Conservation (phyloP, 2,888 invertebrate genomes). For the Morinoia aosen region DNA sequence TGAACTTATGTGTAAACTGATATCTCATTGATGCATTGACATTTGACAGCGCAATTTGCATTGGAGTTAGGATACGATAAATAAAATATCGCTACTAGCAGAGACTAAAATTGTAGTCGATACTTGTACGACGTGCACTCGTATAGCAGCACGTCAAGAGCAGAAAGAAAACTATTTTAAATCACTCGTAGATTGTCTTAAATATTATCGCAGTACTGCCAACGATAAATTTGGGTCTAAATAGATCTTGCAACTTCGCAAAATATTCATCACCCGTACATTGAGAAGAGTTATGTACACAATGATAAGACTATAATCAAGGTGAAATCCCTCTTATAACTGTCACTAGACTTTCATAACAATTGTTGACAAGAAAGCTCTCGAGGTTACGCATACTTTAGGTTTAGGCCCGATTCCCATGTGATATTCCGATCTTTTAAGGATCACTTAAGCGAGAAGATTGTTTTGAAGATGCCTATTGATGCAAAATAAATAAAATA, state of each 20-base stretch:
- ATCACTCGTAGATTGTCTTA: background rate
- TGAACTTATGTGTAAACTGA: background rate
- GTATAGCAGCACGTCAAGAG: background rate
- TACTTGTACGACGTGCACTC: background rate
- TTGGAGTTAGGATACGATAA: background rate
- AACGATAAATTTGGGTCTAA: background rate
- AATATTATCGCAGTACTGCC: background rate
- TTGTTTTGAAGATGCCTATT: conserved; percentile 52
- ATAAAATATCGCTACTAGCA: background rate
- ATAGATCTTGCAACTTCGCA: background rate
- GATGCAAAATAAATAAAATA: conserved; percentile 50
- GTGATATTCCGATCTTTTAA: conserved; percentile 46
- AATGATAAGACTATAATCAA: background rate
- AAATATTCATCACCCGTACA: background rate
- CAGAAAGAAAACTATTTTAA: background rate
- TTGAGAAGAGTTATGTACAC: background rate
- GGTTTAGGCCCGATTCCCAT: conserved; percentile 52
- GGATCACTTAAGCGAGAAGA: conserved; percentile 51
- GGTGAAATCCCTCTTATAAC: background rate
- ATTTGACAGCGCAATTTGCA: background rate
- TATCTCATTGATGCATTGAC: background rate
- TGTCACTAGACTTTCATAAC: background rate
- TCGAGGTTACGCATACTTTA: background rate
- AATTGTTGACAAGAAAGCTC: background rate
- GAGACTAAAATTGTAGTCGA: background rate